Evolutionary conservation across 2,797 vertebrate genomes (phyloP).

Genomic region (Bradypodion pumilum): DNA sequence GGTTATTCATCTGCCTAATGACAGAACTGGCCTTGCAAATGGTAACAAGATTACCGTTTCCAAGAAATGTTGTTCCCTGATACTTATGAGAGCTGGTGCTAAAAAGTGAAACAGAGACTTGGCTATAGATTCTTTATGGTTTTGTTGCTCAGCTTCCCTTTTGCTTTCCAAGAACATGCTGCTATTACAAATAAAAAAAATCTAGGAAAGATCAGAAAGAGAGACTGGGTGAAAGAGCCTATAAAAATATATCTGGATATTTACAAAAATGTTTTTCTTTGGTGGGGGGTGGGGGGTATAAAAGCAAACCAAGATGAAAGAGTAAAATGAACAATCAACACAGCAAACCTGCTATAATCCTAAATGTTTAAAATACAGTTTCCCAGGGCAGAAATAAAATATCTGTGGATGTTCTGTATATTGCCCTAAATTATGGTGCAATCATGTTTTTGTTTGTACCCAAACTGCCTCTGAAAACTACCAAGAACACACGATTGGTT

Average conservation of each 20-base stretch:
- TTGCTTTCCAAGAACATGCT: slow-evolving; percentile 46
- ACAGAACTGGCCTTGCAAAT: background rate
- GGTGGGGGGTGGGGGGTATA: too few relatives aligned
- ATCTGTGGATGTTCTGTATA: background rate
- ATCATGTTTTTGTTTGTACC: background rate
- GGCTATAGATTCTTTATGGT: accelerated
- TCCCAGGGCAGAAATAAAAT: background rate
- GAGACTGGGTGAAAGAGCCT: slow-evolving; percentile 41
- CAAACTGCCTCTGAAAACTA: slow-evolving; percentile 2
- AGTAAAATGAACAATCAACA: background rate
- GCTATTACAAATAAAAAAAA: slow-evolving; percentile 57
- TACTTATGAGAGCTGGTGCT: accelerated
- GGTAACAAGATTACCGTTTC: background rate
- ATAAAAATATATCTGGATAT: slow-evolving; percentile 42
- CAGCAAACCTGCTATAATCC: accelerated
- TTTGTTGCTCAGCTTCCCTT: slow-evolving; percentile 18
- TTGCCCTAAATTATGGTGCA: background rate
- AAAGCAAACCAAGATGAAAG: slow-evolving; percentile 62
- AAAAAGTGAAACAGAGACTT: background rate
- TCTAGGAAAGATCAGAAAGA: slow-evolving; percentile 13
- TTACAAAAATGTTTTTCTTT: slow-evolving; percentile 46
- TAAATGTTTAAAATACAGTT: slow-evolving; percentile 14
- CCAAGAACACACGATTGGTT: background rate
- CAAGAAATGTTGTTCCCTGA: background rate
- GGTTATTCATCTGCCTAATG: too few relatives aligned